These are phyloP conservation scores for Cynopterus brachyotis DNA, from an alignment of 2,113 vertebrate genomes.

Conservation along the genomic window DNA sequence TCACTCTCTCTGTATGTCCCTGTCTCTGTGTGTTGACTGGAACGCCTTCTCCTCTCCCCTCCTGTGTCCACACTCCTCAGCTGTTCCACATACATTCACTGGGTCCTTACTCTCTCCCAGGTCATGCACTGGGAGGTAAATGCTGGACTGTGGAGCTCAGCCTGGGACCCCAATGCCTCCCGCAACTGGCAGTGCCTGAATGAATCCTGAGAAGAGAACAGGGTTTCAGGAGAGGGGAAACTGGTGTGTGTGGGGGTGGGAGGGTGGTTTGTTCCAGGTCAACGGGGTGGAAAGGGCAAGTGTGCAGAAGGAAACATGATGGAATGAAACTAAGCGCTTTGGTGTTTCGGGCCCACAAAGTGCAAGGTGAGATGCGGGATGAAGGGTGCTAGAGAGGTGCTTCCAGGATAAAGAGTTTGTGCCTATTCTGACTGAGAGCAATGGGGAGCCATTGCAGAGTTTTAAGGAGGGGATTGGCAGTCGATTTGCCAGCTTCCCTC, in stretches of 20 bases:
- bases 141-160: neutral
- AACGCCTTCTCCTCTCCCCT: neutral
- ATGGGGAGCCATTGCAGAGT: neutral
- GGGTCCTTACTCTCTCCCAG: neutral
- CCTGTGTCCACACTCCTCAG: neutral
- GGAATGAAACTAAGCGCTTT: neutral
- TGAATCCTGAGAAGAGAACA: neutral
- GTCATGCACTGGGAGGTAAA: rapidly evolving
- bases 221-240: neutral
- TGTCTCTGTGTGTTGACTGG: neutral
- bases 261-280: neutral
- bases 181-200: neutral
- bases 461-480: neutral
- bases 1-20: neutral
- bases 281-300: rapidly evolving
- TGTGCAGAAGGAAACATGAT: neutral
- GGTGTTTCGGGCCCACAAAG: neutral
- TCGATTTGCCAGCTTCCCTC: neutral
- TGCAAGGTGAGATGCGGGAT: rapidly evolving
- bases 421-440: neutral
- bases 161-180: neutral
- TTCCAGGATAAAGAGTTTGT: neutral
- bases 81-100: neutral
- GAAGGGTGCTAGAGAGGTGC: neutral
- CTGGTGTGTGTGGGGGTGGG: rapidly evolving